Evolutionary conservation across 1,140 invertebrate genomes (phyloP).

Genomic region (Leptestheria dahalacensis): DNA sequence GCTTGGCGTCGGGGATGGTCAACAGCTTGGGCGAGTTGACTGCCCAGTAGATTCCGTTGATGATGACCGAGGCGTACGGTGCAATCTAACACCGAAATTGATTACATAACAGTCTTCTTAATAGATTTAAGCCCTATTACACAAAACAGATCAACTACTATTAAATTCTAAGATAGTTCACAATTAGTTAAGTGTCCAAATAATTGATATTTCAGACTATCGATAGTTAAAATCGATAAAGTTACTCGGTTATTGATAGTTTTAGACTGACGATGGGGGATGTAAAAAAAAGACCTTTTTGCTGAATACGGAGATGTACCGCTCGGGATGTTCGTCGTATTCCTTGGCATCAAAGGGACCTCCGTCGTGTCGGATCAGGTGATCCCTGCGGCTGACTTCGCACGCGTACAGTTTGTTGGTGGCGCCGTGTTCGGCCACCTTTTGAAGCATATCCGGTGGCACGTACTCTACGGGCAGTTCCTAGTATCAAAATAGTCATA

Average conservation of each 20-base stretch:
- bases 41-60: constrained; percentile 99
- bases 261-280: not conserved
- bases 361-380: constrained; percentile 79
- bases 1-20: constrained; percentile 95
- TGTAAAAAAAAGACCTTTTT: constrained; percentile 47
- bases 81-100: constrained; percentile 51
- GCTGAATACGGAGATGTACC: constrained; percentile 90
- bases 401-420: constrained; percentile 89
- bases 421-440: constrained; percentile 90
- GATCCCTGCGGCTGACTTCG: constrained; percentile 80
- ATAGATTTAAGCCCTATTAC: no score
- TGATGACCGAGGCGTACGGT: constrained; percentile 88
- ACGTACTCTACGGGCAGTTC: constrained; percentile 97
- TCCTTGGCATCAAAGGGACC: constrained; percentile 80
- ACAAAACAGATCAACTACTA: no score
- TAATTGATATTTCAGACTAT: no score
- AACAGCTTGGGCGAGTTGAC: constrained; percentile 87
- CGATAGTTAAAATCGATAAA: no score
- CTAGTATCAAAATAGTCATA: constrained; percentile 27
- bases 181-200: no score
- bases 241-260: not conserved
- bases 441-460: constrained; percentile 78
- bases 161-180: no score
- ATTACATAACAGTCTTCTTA: no score
- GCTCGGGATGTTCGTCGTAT: constrained; percentile 80